phyloP scores from a whole-genome alignment of 2,113 vertebrate genomes.

The Etia nguti region DNA sequence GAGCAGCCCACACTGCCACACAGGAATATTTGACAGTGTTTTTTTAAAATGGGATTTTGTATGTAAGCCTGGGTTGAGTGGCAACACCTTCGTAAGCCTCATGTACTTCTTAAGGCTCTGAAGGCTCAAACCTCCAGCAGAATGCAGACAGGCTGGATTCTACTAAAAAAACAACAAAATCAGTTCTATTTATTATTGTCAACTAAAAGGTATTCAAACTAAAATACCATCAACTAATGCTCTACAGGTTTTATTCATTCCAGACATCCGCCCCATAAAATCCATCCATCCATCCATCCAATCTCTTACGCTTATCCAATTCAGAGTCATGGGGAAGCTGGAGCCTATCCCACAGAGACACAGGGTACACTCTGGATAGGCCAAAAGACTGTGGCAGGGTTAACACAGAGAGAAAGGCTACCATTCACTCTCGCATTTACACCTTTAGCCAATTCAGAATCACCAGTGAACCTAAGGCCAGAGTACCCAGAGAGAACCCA shows the following conservation, averaged over 20 bases:
- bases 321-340: background rate
- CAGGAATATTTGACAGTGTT: background rate
- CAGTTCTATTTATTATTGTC: background rate
- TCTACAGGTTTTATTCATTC: background rate
- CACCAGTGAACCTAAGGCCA: background rate
- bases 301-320: background rate
- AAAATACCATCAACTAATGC: background rate
- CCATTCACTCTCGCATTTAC: rapidly evolving
- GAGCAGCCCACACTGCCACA: background rate
- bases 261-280: background rate
- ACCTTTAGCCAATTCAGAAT: background rate
- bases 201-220: background rate
- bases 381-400: background rate
- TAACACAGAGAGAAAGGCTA: background rate
- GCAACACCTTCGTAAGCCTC: background rate
- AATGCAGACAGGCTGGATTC: background rate
- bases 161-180: rapidly evolving
- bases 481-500: background rate
- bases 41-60: background rate
- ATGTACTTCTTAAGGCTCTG: background rate
- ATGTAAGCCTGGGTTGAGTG: background rate
- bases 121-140: background rate
- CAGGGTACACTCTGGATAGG: background rate
- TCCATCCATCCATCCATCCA: background rate
- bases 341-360: background rate